Base-by-base conservation (phyloP, 2,888 invertebrate genomes). In the Thysanoteuthis rhombus region DNA sequence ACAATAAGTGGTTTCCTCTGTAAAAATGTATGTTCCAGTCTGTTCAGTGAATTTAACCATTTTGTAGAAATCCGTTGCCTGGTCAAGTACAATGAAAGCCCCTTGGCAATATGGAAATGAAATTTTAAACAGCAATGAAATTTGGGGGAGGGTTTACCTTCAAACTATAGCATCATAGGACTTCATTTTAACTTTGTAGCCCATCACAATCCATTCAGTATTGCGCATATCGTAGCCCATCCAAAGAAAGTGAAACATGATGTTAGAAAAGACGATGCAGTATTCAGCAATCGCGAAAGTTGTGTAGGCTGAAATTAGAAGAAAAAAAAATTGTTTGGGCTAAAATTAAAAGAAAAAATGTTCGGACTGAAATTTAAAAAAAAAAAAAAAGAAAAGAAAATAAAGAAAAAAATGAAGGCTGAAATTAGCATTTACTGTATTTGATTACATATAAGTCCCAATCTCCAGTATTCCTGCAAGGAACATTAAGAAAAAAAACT, bases 201-300 rank as follows among this genome's bases (percentile, higher is more conserved):
- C 75, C n/a, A 36, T n/a, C n/a, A 75, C 36, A n/a, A 92, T 39
- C 92, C 92, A 92, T 92, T 45, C 40, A 6, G 92, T 42, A 19
- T 92, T 92, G 19, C 39, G n/a, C n/a, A 92, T 45, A 16, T 92
- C 92, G n/a, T 32, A 38, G 22, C 42, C 39, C 92, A 92, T 92
- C 92, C 92, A 92, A 45, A 45, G 16, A 36, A 45, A 92, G 32
- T 99, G 99, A 97, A 98, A 99, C 95, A 98, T 98, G 98, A 99
- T 99, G 97, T 99, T 99, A 95, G 99, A 98, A 93, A 99, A 97
- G 36, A 99, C 99, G 91, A 99, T 98, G 94, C 99, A 97, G 97
- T 99, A 99, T 97, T 99, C 99, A 94, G 98, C 98, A 94, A 99
- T 97, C 42, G 99, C 99, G 97, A 99, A 99, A 97, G 98, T 97